phyloP scores from a whole-genome alignment of 2,888 invertebrate species.

The Sabatieria punctata region DNA sequence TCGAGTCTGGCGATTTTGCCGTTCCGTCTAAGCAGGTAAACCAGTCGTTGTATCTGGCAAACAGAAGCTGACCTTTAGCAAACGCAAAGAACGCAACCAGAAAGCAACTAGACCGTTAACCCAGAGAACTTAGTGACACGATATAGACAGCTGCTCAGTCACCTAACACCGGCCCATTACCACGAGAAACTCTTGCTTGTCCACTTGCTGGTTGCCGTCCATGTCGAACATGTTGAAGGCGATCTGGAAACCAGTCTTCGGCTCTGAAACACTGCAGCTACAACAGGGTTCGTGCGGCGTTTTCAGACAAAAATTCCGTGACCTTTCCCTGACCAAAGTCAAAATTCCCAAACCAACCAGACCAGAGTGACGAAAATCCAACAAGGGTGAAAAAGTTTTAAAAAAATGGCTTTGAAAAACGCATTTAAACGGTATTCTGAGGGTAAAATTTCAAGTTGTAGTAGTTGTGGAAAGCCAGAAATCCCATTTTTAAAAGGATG shows the following conservation, averaged over 20 bases:
- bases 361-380: too few relatives aligned
- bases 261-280: conserved; percentile 50
- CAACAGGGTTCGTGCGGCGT: too few relatives aligned
- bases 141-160: conserved; percentile 35
- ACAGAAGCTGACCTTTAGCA: neutral
- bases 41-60: conserved; percentile 2
- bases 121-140: neutral
- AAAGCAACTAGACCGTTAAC: neutral
- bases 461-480: too few relatives aligned
- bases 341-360: too few relatives aligned
- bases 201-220: conserved; percentile 87
- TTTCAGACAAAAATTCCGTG: too few relatives aligned
- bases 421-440: too few relatives aligned
- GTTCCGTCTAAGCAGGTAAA: neutral
- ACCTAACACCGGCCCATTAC: too few relatives aligned
- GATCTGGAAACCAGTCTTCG: conserved; percentile 84
- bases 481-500: too few relatives aligned
- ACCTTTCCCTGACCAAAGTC: too few relatives aligned
- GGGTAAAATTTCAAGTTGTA: too few relatives aligned
- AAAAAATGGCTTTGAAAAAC: too few relatives aligned
- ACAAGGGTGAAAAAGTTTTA: too few relatives aligned
- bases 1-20: conserved; percentile 5
- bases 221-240: conserved; percentile 99
- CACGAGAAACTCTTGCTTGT: conserved; percentile 91
- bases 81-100: neutral